phyloP scores from a whole-genome alignment of 2,113 vertebrate species.

The Alligator sinensis region DNA sequence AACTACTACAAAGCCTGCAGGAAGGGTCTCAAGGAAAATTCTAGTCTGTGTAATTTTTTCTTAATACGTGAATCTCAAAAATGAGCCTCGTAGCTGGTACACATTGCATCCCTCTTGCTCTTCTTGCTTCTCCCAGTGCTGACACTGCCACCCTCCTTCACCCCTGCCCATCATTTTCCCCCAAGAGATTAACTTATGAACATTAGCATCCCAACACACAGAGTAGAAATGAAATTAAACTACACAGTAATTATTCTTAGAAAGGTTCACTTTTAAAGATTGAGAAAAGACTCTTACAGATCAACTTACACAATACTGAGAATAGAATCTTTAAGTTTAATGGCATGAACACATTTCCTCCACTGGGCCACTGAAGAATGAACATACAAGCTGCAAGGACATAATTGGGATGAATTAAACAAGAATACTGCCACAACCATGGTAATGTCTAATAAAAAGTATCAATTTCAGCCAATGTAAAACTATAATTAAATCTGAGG shows the following conservation, averaged over 20 bases:
- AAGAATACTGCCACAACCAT: not conserved
- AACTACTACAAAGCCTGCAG: not conserved
- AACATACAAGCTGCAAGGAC: constrained; percentile 91
- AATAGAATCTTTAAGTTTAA: constrained; percentile 97
- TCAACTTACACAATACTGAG: constrained; percentile 97
- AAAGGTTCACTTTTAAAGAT: constrained; percentile 16
- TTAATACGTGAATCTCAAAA: not conserved
- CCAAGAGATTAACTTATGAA: constrained; percentile 11
- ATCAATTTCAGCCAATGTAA: not conserved
- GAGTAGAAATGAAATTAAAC: constrained; percentile 4
- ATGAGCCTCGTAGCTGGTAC: not conserved
- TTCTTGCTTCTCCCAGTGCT: not conserved
- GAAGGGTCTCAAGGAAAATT: not conserved
- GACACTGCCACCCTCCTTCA: not conserved
- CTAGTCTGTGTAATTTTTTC: not conserved
- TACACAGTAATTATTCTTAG: constrained; percentile 23
- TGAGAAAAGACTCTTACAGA: constrained; percentile 51
- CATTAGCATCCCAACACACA: not conserved
- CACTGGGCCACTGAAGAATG: constrained; percentile 98
- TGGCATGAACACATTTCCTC: constrained; percentile 97
- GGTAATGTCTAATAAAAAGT: not conserved
- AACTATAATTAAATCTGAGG: not conserved
- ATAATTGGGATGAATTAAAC: constrained; percentile 75
- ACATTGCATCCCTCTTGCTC: not conserved
- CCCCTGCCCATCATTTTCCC: not conserved